phyloP scores from a whole-genome alignment of 64 coral and sea anemone genomes.

The Porites lutea region DNA sequence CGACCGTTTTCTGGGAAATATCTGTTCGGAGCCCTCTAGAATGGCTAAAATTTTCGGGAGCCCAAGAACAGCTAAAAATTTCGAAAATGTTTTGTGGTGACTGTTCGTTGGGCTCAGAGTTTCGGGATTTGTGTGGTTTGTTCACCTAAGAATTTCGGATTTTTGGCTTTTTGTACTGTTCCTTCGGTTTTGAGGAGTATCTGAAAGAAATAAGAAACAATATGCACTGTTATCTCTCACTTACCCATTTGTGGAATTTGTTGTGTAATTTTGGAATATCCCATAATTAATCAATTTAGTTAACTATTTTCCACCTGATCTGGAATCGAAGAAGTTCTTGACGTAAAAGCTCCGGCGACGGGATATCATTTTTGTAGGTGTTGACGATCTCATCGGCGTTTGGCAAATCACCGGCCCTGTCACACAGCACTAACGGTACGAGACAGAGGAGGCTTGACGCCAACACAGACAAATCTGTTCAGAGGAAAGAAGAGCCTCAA shows the following conservation, averaged over 20 bases:
- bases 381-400: slow-evolving; percentile 58
- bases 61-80: too few species aligned
- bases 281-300: slow-evolving; percentile 28
- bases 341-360: slow-evolving; percentile 55
- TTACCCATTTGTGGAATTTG: slow-evolving; percentile 22
- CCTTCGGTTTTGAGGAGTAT: too few species aligned
- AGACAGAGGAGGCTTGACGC: slow-evolving; percentile 25
- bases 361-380: slow-evolving; percentile 60
- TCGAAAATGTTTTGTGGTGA: too few species aligned
- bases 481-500: slow-evolving; percentile 26
- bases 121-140: too few species aligned
- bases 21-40: too few species aligned
- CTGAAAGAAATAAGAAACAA: too few species aligned
- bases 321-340: slow-evolving; percentile 49
- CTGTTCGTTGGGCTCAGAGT: too few species aligned
- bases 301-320: slow-evolving; percentile 39
- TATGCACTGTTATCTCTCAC: too few species aligned
- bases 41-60: too few species aligned
- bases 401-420: not conserved
- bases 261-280: slow-evolving; percentile 39
- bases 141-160: too few species aligned
- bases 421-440: slow-evolving; percentile 39
- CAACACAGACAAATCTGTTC: slow-evolving; percentile 40
- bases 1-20: too few species aligned
- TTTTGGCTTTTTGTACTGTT: too few species aligned